These are phyloP conservation scores for Zaprionus obscuricornis DNA, from an alignment of 2,888 invertebrate species.

Conservation along the genomic window DNA sequence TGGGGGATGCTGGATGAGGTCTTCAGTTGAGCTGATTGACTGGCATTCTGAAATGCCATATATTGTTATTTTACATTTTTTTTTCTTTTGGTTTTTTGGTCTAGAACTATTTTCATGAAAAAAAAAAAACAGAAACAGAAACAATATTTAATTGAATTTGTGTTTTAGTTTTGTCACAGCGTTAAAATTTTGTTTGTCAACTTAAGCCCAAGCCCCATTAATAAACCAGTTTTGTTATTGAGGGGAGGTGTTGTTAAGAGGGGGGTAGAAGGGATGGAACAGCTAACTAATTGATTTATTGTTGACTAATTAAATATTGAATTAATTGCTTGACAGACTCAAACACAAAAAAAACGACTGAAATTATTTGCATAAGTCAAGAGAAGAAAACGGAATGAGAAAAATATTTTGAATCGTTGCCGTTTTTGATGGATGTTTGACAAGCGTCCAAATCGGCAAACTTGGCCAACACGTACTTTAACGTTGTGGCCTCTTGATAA, in stretches of 20 bases:
- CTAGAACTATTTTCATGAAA: conserved; percentile 53
- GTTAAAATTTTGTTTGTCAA: conserved; percentile 65
- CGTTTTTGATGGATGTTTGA: conserved; percentile 63
- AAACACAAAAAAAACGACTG: conserved; percentile 36
- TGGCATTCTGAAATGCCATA: conserved; percentile 7
- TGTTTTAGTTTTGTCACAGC: conserved; percentile 50
- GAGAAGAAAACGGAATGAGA: conserved; percentile 15
- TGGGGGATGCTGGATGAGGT: background rate
- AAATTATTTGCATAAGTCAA: conserved; percentile 64
- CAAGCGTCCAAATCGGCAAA: conserved; percentile 52
- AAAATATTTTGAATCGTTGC: conserved; percentile 42
- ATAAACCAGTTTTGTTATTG: conserved; percentile 55
- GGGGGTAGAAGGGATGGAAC: background rate
- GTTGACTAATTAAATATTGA: conserved; percentile 76
- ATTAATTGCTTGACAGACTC: conserved; percentile 63
- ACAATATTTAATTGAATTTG: conserved; percentile 65
- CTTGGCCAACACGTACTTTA: conserved; percentile 39
- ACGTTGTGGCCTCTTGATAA: conserved; percentile 46
- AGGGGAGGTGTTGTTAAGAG: conserved; percentile 2
- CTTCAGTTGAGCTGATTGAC: conserved; percentile 8
- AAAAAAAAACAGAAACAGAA: conserved; percentile 4
- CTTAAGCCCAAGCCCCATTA: conserved; percentile 47
- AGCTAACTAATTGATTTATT: conserved; percentile 75
- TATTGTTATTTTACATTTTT: conserved; percentile 44
- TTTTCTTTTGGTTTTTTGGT: conserved; percentile 21